Base-by-base conservation (phyloP, 2,113 vertebrate species). In the Eurystomus gularis region DNA sequence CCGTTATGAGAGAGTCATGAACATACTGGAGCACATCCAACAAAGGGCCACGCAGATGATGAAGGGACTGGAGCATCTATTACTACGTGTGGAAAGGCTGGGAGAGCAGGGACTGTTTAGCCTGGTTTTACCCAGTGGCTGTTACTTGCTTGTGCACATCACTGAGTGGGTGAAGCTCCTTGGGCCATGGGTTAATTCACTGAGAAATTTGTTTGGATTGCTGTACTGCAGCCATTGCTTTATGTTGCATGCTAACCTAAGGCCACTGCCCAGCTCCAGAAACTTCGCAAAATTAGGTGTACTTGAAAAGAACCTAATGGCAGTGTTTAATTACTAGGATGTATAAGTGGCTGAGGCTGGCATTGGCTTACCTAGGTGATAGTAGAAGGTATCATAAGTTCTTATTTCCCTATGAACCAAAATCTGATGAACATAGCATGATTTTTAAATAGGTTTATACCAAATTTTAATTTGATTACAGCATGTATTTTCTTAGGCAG, bases 41-140 rank as follows among this genome's bases (percentile, higher is more conserved):
- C 0, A 1, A 16, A 29, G 35, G 33, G 13, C 26, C 5, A 2
- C 7, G 40, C 17, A 42, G 55, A 24, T 52, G 40, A 44, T n/a
- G 31, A 85, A 66, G 17, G 31, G 42, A 69, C 35, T 21, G 57
- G 26, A 89, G 17, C 17, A 25, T 10, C 35, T 48, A 54, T 54
- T 42, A 49, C 7, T 42, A 49, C 7, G 80, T 11, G 17, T 51
- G 17, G 44, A 77, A 60, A 52, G 11, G 10, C 17, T 83, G 39
- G 29, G 42, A 68, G 18, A 29, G 12, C 17, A 49, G 62, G 24
- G 15, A 39, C 28, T 79, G 20, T 61, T 52, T 18, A 73, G 20
- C 33, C 7, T 25, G 29, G 20, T 21, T 69, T 76, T 68, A 54
- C 7, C 2, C 18, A 21, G 33, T 51, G 29, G 31, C 48, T 26